These are phyloP conservation scores for Chloropsis hardwickii DNA, from an alignment of 2,113 vertebrate species.

Conservation along the genomic window DNA sequence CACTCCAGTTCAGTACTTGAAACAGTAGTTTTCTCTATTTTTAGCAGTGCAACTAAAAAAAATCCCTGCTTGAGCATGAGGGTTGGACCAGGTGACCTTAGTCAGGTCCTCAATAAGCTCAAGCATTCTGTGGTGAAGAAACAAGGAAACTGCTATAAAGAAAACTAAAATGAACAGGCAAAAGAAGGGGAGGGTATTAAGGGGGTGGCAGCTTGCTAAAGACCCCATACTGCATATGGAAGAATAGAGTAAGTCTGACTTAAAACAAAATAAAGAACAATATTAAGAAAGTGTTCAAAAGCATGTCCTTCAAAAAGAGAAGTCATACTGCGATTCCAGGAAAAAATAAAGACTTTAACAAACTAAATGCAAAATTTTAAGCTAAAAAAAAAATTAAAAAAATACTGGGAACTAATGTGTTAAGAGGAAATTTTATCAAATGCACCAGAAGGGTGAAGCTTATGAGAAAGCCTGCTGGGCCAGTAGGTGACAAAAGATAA, in stretches of 20 bases:
- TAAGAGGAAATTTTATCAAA: not conserved
- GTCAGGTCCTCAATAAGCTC: not conserved
- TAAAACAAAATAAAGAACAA: not conserved
- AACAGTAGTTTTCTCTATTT: not conserved
- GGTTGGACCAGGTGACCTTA: not conserved
- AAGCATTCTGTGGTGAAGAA: not conserved
- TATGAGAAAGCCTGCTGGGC: not conserved
- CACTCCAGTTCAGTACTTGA: not conserved
- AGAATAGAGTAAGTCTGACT: not conserved
- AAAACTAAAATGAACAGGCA: not conserved
- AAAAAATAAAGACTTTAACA: not conserved
- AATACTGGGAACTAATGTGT: not conserved
- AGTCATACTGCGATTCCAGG: not conserved
- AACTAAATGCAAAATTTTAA: not conserved
- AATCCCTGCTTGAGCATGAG: not conserved
- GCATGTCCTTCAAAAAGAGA: not conserved
- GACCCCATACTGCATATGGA: fast-evolving
- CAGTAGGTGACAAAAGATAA: not conserved
- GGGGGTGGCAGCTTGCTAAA: not conserved
- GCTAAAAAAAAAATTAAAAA: not conserved
- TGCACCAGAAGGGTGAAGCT: not conserved
- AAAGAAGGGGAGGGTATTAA: not conserved
- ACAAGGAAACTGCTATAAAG: not conserved
- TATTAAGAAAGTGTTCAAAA: not conserved
- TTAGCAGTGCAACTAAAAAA: not conserved